Evolutionary conservation across 2,113 vertebrate species (phyloP).

Genomic region (Neodon shergylaensis): DNA sequence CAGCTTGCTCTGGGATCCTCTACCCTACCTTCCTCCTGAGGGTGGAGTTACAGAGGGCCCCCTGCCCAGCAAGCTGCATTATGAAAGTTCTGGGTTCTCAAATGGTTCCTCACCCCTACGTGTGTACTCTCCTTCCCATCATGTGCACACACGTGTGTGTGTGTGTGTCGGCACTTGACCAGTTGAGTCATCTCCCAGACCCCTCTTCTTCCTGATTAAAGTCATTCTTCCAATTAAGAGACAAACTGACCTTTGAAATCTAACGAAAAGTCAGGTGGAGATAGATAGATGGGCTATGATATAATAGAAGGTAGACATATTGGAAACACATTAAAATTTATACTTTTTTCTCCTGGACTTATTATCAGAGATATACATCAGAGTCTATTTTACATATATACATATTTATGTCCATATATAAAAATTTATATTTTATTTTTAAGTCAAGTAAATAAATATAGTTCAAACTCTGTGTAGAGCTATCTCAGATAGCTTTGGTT

Average conservation of each 20-base stretch:
- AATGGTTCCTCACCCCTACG: not conserved
- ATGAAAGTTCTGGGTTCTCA: not conserved
- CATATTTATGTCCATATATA: not conserved
- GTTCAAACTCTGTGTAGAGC: conserved; percentile 7
- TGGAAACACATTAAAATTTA: conserved; percentile 25
- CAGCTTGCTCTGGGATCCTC: not conserved
- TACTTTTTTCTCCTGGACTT: not conserved
- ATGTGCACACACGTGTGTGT: not conserved
- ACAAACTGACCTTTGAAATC: not conserved
- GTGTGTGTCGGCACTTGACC: not conserved
- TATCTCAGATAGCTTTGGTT: conserved; percentile 19
- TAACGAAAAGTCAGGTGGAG: not conserved
- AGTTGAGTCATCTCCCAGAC: not conserved
- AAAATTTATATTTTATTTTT: not conserved
- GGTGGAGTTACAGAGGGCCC: not conserved
- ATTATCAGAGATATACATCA: not conserved
- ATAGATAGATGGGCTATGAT: not conserved
- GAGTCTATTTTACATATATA: not conserved
- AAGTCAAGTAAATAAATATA: conserved; percentile 11
- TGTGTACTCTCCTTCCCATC: rapidly evolving
- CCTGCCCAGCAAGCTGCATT: too few relatives aligned
- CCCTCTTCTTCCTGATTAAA: not conserved
- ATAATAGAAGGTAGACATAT: not conserved
- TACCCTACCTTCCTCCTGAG: not conserved
- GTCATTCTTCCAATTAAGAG: not conserved